These are phyloP conservation scores for Netelia fuscicornis DNA, from an alignment of 2,888 invertebrate species.

Conservation along the genomic window DNA sequence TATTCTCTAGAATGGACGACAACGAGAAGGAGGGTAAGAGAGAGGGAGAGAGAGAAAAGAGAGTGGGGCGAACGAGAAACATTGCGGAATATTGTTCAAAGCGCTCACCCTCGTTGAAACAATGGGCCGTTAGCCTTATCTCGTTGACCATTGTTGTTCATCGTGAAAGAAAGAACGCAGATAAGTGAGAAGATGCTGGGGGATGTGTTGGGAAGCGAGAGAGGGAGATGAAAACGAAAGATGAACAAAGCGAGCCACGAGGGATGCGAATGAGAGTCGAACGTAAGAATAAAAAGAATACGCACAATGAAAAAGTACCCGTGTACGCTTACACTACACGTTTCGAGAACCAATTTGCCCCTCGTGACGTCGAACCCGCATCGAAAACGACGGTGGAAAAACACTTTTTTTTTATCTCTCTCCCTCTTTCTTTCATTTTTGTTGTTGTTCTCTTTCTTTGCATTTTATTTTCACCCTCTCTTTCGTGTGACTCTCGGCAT, in stretches of 20 bases:
- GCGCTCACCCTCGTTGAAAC: constrained; percentile 46
- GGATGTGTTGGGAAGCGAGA: neutral
- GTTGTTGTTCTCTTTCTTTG: neutral
- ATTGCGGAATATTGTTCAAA: constrained; percentile 49
- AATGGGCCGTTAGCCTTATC: constrained; percentile 68
- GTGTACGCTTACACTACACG: constrained; percentile 6
- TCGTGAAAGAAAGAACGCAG: constrained; percentile 48
- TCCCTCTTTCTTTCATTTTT: neutral
- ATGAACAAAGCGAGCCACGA: neutral
- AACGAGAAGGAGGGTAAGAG: neutral
- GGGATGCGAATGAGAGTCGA: constrained; percentile 8
- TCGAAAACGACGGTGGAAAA: constrained; percentile 37
- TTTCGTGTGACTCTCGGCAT: constrained; percentile 44
- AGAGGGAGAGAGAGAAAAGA: neutral
- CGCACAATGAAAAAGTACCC: neutral
- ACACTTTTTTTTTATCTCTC: neutral
- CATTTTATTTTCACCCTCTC: constrained; percentile 3
- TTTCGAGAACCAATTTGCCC: constrained; percentile 53
- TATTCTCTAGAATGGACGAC: neutral
- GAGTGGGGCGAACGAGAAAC: neutral
- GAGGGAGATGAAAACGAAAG: constrained; percentile 14
- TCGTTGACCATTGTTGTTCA: constrained; percentile 64
- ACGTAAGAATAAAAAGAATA: neutral
- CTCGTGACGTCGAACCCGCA: constrained; percentile 46
- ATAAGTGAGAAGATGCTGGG: constrained; percentile 43